A percentile compares a stretch with the other conserved stretches of the same genome.
Conservation (phyloP, 1,140 invertebrate species). For the Riptortus pedestris region DNA sequence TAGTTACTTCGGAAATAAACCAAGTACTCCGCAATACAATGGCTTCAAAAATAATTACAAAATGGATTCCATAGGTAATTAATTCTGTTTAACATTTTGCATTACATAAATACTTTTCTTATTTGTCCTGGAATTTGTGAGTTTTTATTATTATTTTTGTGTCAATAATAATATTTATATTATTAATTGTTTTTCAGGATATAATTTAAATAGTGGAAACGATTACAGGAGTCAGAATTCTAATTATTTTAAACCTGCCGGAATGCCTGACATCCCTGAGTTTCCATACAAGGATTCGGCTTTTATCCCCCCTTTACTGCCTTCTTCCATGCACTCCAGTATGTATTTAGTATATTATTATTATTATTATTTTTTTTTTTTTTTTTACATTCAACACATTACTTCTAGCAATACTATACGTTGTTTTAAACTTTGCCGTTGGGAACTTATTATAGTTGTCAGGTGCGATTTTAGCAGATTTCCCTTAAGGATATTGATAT, state of each 20-base stretch:
- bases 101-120: no score
- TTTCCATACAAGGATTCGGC: constrained; percentile 31
- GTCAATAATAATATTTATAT: neutral
- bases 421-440: no score
- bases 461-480: no score
- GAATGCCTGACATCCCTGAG: constrained; percentile 32
- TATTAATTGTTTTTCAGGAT: constrained; percentile 13
- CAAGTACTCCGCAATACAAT: constrained; percentile 9
- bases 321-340: neutral
- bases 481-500: no score
- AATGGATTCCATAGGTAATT: constrained; percentile 21
- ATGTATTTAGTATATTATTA: no score
- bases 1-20: constrained; percentile 17
- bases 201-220: constrained; percentile 17
- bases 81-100: no score
- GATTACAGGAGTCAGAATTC: constrained; percentile 28
- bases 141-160: neutral
- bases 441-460: no score
- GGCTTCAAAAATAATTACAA: constrained; percentile 22
- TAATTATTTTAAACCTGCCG: constrained; percentile 27
- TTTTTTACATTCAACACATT: neutral
- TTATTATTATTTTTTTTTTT: neutral
- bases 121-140: no score
- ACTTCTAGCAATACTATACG: no score
- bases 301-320: constrained; percentile 25